Evolutionary conservation across 1,140 invertebrate species (phyloP), one percentile per base, ranked within the genome.

Genomic region (Drosophila ohnishii): DNA sequence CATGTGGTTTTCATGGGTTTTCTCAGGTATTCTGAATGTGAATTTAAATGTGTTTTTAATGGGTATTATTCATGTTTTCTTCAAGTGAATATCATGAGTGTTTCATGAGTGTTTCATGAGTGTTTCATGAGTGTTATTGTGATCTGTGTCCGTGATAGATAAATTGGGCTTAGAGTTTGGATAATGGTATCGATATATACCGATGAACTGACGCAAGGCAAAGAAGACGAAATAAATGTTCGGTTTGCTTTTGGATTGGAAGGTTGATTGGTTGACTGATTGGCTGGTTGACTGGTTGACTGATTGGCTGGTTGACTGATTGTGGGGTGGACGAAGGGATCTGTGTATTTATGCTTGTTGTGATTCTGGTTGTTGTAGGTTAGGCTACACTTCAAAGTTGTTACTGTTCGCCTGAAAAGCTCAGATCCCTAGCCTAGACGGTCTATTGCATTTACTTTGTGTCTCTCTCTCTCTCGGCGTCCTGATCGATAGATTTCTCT

Each of bases 271-370:
- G 35, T 77, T 74, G 53, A 22, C 56, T 70, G 75, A 5, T 35
- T 80, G 59, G 19, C 40, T 73, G 51, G 10, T 67, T 61, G 45
- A 30, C 32, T 66, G 51, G 14, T 59, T 62, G 47, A 22, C 32
- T 75, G 53, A 13, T 69, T 59, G 47, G 14, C 30, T 67, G 53
- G 39, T 59, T 65, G 47, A 10, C 35, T 56, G 58, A 44, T 56
- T 60, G 60, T 62, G 45, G 58, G 74, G 58, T 48, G 65, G 75
- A 50, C 69, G 53, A 72, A 72, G 42, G 61, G 40, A 44, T 73
- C 55, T 73, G 76, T 87, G 84, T 84, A 28, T 74, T 69, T 87
- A 88, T 87, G 83, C 83, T 87, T 87, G 83, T 87, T 80, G 67
- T 80, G 80, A 88, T 76, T 78, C 76, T 72, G 58, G 40, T 69